Base-by-base conservation (phyloP, 2,888 invertebrate species). In the Trichacis sp. region DNA sequence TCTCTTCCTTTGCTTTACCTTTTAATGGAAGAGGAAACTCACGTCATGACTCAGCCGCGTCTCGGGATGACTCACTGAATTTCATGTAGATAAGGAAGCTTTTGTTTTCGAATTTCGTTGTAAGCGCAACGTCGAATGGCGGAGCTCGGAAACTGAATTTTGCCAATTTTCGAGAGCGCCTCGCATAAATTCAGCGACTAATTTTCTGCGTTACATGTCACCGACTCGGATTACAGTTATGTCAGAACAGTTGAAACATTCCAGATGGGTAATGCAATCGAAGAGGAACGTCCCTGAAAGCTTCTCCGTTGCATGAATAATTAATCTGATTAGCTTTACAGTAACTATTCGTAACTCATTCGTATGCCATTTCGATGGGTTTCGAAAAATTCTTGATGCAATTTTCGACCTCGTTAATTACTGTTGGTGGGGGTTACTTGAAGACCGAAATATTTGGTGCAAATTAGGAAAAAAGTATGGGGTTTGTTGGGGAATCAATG, bases 181-280 rank as follows among this genome's bases (percentile, higher is more conserved):
- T 3, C 12, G n/a, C 11, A 36, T 36, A 2, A 6, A 36, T 11
- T 12, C 15, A 15, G 8, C 8, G 15, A 14, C 40, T 14, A 40
- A 40, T n/a, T 3, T 40, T 40, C 40, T 40, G 5, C 15, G 8
- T 40, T 40, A 11, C n/a, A 43, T 24, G 20, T 24, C 46, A 11
- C 46, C 19, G 4, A 24, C n/a, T 14, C 9, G 46, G n/a, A n/a
- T 60, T 60, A 57, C 53, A 53, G 65, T 60, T 65, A 54, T 60
- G 65, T 49, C 60, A 56, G 60, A 60, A 57, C 52, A 57, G 47
- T 53, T 43, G 60, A 60, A 65, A 65, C 65, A 65, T 65, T 56
- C 65, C 65, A 65, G 60, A 60, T 60, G 65, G 46, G 65, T 60
- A 60, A 53, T 53, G 53, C 52, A 60, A 65, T 57, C 60, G 38